phyloP scores from a whole-genome alignment of 1,140 invertebrate species.

The Cardiocondyla obscurior region DNA sequence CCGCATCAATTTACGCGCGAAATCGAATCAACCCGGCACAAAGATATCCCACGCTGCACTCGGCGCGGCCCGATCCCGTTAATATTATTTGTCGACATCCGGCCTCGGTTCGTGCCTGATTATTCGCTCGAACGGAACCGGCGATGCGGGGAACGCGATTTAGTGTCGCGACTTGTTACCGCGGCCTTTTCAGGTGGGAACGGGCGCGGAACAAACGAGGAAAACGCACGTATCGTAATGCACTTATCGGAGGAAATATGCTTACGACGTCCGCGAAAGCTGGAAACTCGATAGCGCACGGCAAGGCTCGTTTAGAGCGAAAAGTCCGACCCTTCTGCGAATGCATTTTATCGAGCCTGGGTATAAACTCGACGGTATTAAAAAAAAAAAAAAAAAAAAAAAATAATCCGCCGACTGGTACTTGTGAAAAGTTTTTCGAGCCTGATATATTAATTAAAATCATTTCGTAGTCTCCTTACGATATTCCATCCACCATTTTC shows the following conservation, averaged over 20 bases:
- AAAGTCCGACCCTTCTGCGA: too few relatives aligned
- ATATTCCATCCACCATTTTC: background rate
- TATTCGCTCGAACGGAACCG: slow-evolving; percentile 42
- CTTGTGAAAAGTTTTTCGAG: too few relatives aligned
- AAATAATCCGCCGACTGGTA: too few relatives aligned
- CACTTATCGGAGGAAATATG: slow-evolving; percentile 33
- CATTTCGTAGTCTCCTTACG: slow-evolving; percentile 41
- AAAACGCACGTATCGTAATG: slow-evolving; percentile 34
- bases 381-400: too few relatives aligned
- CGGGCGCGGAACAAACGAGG: slow-evolving; percentile 19
- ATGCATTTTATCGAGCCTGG: background rate
- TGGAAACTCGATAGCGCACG: background rate
- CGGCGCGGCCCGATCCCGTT: slow-evolving; percentile 26
- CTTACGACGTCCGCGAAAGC: background rate
- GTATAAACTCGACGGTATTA: background rate
- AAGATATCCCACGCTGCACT: slow-evolving; percentile 27
- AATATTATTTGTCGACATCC: slow-evolving; percentile 46
- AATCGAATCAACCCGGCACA: slow-evolving; percentile 44
- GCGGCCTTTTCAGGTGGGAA: slow-evolving; percentile 29
- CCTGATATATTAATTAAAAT: too few relatives aligned
- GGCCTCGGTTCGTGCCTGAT: slow-evolving; percentile 20
- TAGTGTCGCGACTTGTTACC: slow-evolving; percentile 43
- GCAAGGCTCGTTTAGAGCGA: background rate
- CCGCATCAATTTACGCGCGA: slow-evolving; percentile 39
- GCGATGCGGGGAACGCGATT: slow-evolving; percentile 15